These are phyloP conservation scores for Megaceryle torquata DNA, from an alignment of 2,113 vertebrate species.

Conservation along the genomic window DNA sequence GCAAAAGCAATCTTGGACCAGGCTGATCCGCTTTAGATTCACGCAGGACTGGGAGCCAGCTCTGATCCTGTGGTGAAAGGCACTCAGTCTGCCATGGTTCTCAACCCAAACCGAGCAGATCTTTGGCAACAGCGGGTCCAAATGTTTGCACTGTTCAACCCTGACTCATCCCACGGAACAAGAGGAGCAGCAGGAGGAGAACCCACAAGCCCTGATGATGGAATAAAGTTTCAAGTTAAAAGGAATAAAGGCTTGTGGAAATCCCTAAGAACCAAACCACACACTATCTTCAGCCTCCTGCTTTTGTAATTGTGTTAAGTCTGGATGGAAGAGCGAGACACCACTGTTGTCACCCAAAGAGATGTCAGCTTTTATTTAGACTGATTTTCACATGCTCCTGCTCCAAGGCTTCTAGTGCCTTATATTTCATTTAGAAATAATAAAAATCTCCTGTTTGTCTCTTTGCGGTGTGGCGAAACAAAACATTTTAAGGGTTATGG, in stretches of 20 bases:
- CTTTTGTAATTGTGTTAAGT: not conserved
- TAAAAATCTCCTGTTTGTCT: not conserved
- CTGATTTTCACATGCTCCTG: not conserved
- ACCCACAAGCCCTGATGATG: not conserved
- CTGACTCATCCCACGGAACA: constrained; percentile 16
- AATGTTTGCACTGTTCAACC: constrained; percentile 35
- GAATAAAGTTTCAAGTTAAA: constrained; percentile 25
- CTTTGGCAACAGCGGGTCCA: not conserved
- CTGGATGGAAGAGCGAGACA: not conserved
- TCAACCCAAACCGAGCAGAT: not conserved
- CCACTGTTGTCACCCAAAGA: not conserved
- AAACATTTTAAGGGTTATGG: not conserved
- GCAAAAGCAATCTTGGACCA: not conserved
- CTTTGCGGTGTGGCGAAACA: not conserved
- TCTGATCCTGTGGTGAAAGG: not conserved
- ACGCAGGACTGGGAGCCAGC: not conserved
- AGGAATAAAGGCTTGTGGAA: not conserved
- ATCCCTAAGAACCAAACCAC: not conserved
- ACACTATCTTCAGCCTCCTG: not conserved
- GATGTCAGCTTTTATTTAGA: not conserved
- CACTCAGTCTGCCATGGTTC: not conserved
- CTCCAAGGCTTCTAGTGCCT: not conserved
- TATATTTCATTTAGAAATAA: not conserved
- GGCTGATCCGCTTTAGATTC: not conserved
- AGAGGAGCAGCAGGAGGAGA: constrained; percentile 31